Evolutionary conservation across 2,888 invertebrate genomes (phyloP), one percentile per base, ranked within the genome.

Genomic region (Melinopterus prodromus): DNA sequence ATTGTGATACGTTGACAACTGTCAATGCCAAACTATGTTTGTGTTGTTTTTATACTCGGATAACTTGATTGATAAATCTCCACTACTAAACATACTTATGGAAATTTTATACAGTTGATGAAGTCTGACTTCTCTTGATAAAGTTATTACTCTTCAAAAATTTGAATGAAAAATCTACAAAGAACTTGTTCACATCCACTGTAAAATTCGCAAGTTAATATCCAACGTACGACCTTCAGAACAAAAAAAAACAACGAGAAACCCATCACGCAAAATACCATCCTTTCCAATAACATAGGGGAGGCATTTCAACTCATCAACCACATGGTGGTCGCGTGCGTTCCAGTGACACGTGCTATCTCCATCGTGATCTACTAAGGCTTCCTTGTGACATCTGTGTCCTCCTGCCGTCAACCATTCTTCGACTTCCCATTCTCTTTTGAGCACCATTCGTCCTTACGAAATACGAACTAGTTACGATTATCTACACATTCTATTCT

Each of bases 261-360:
- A 53, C 7, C 53, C 53, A 53, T 53, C 53, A 53, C 53, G 53
- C 53, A 53, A 53, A 53, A 53, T 53, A 53, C 53, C 53, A 53
- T 53, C 53, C 53, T 53, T 53, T 53, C 53, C 53, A 53, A 53
- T 53, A 53, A 53, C 53, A 53, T 53, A 53, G 53, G 53, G 53
- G 53, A 7, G 2, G 53, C 53, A 53, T 53, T 36, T 72, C 72
- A 14, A 36, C 9, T 16, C 72, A 72, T 72, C n/a, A 26, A 36
- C 72, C 72, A 72, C 72, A 72, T 72, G 72, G 72, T 36, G 72
- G 72, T 72, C 72, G 72, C 72, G 72, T 72, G 72, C 36, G 15
- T 72, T n/a, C 15, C 15, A 16, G 36, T 36, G 72, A 72, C 72
- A 72, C 72, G 72, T 72, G 72, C 72, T 72, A 16, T 72, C 72